Base-by-base conservation (phyloP, 2,113 vertebrate genomes). In the Meriones unguiculatus region DNA sequence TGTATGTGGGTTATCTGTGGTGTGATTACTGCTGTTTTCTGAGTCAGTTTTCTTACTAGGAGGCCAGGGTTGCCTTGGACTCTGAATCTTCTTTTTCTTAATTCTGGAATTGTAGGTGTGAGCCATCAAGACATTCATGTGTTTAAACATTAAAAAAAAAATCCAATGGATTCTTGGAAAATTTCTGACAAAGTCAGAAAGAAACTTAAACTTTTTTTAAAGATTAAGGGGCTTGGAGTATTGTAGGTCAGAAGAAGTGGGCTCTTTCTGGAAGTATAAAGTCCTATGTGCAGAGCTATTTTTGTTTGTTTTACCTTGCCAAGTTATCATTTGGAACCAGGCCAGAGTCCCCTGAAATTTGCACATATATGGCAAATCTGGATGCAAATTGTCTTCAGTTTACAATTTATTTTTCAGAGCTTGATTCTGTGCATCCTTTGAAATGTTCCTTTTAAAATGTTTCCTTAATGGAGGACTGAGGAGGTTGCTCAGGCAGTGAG, bases 131-230 rank as follows among this genome's bases (percentile, higher is more conserved):
- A 10, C 80, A 62, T 35, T 20, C 10, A 32, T 82, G 78, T 57
- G 32, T 38, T 82, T 59, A 38, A 82, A 82, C 54, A 46, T 46
- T 82, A n/a, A 57, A n/a, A 24, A 82, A 59, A 82, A 82, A 59
- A 57, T 59, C 35, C 32, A 22, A n/a, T 59, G 18, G 22, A 5
- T 81, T 85, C 38, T 69, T 81, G 78, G 30, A 28, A 32, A 89
- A 93, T 94, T 96, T 52, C 64, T 93, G 24, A 89, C n/a, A 94
- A 41, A 82, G 2, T 78, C 9, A 2, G 57, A 72, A 95, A 62
- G 65, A 89, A 96, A 46, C 32, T 1, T 77, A 52, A 87, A 25
- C 30, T 46, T 46, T 89, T 85, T 32, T 72, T 70, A n/a, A 88
- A 54, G 50, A 7, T 35, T n/a, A 9, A 89, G 24, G 38, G n/a